Conservation (phyloP, 2,888 invertebrate species). For the Andrena bucephala region DNA sequence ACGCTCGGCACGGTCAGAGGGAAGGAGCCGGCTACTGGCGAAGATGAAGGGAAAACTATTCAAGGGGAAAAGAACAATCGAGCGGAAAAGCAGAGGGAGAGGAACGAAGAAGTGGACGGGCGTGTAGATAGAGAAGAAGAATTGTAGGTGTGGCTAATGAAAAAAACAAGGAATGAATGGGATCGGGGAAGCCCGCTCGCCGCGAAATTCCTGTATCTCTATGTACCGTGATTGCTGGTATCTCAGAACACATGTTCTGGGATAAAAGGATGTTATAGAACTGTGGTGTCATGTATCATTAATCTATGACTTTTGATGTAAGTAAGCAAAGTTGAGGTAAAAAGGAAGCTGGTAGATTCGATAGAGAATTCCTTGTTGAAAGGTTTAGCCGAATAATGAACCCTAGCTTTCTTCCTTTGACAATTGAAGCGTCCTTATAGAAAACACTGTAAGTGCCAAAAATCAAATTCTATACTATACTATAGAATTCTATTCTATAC, state of each 20-base stretch:
- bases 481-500: no score
- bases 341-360: background rate
- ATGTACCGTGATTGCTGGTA: background rate
- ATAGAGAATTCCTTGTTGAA: slow-evolving; percentile 15
- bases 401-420: no score
- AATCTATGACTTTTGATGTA: no score
- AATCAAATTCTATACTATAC: no score
- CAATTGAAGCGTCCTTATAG: no score
- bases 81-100: slow-evolving; percentile 37
- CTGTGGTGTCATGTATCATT: no score
- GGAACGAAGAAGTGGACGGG: slow-evolving; percentile 21
- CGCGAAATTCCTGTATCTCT: background rate
- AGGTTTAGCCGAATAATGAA: background rate
- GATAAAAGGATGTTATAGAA: no score
- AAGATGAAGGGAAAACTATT: slow-evolving; percentile 64
- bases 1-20: slow-evolving; percentile 60
- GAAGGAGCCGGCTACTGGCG: slow-evolving; percentile 30
- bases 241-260: no score
- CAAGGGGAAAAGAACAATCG: slow-evolving; percentile 46
- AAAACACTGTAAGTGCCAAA: no score
- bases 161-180: background rate
- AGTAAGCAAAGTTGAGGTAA: no score
- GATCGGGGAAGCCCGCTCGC: background rate
- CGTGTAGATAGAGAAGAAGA: slow-evolving; percentile 18
- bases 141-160: slow-evolving; percentile 43